A percentile compares a stretch with the other conserved stretches of the same genome.
phyloP scores from a whole-genome alignment of 2,888 invertebrate species.

The Allygus modestus region DNA sequence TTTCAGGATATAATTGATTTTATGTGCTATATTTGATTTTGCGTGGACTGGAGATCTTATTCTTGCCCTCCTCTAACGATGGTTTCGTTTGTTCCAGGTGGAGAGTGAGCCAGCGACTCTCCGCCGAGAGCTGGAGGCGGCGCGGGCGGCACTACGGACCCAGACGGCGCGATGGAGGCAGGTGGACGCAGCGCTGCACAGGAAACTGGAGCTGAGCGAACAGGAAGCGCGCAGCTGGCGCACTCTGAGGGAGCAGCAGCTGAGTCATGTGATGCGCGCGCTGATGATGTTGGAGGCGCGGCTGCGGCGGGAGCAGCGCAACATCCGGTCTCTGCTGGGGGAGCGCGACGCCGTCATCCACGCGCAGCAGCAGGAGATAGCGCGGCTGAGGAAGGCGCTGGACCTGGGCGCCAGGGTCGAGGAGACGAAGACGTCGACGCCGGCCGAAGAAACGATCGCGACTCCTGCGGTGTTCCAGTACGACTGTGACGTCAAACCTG shows the following conservation, averaged over 20 bases:
- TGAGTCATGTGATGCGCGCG: slow-evolving; percentile 83
- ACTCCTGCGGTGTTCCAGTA: slow-evolving; percentile 69
- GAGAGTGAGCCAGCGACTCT: slow-evolving; percentile 66
- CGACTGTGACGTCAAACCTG: slow-evolving; percentile 75
- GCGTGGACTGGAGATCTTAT: no score
- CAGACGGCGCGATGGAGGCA: slow-evolving; percentile 82
- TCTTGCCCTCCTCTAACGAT: no score
- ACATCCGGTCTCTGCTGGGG: slow-evolving; percentile 81
- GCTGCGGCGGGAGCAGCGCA: slow-evolving; percentile 84
- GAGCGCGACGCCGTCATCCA: slow-evolving; percentile 86
- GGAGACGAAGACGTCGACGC: background rate
- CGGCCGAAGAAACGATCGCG: slow-evolving; percentile 12
- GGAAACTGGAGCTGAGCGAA: slow-evolving; percentile 79
- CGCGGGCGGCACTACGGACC: slow-evolving; percentile 81
- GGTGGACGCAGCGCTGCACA: slow-evolving; percentile 81
- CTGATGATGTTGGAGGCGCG: slow-evolving; percentile 85
- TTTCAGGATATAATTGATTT: no score
- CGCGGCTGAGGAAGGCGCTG: slow-evolving; percentile 76
- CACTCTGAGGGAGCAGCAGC: slow-evolving; percentile 82
- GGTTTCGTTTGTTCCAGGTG: slow-evolving; percentile 66
- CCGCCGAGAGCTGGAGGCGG: slow-evolving; percentile 80
- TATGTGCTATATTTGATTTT: no score
- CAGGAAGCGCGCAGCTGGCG: slow-evolving; percentile 80
- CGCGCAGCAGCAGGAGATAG: slow-evolving; percentile 83
- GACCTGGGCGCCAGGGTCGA: slow-evolving; percentile 52